These are phyloP conservation scores for Ischnura elegans DNA, from an alignment of 2,888 invertebrate species.

Conservation along the genomic window DNA sequence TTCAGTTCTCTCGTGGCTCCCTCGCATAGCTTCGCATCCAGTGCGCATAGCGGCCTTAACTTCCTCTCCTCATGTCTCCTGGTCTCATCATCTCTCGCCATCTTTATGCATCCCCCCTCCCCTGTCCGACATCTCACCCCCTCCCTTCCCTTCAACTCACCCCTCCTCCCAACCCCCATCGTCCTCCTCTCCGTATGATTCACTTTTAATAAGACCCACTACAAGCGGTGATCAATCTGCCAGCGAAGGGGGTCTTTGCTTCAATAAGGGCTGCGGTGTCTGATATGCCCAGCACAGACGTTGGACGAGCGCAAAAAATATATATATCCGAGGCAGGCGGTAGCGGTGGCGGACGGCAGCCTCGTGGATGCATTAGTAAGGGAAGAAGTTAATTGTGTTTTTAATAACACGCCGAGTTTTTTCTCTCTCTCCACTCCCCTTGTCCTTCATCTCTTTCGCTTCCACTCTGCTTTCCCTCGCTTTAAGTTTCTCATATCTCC, in stretches of 20 bases:
- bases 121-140: neutral
- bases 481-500: neutral
- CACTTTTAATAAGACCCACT: slow-evolving; percentile 65
- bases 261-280: slow-evolving; percentile 67
- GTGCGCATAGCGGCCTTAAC: no score
- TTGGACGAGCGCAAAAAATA: slow-evolving; percentile 24
- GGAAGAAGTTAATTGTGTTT: slow-evolving; percentile 66
- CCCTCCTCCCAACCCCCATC: neutral
- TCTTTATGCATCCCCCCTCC: neutral
- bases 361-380: slow-evolving; percentile 39
- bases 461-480: neutral
- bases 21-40: no score
- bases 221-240: slow-evolving; percentile 66
- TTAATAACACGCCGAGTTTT: slow-evolving; percentile 48
- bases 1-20: no score
- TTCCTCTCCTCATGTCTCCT: neutral
- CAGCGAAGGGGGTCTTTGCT: slow-evolving; percentile 32
- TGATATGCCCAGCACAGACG: slow-evolving; percentile 65
- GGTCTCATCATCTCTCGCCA: slow-evolving; percentile 32
- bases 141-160: neutral
- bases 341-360: slow-evolving; percentile 9
- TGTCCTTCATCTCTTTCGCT: neutral
- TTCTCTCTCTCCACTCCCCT: neutral
- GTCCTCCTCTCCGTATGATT: slow-evolving; percentile 41
- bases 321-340: slow-evolving; percentile 32